Conservation (phyloP, 1,140 invertebrate species). For the Halyomorpha halys region DNA sequence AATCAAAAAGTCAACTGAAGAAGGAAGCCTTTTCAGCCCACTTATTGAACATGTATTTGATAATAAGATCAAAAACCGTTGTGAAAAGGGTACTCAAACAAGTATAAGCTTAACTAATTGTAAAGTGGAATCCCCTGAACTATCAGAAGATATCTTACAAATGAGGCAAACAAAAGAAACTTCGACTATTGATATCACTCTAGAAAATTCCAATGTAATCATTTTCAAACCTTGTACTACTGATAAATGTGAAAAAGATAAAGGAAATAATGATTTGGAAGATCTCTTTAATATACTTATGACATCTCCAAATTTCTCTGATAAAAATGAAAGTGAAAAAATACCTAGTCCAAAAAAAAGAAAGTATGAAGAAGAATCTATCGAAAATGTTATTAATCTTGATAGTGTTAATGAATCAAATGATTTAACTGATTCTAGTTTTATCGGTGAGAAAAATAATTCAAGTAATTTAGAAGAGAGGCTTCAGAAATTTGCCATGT, state of each 20-base stretch:
- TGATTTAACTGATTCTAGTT: neutral
- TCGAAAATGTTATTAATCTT: neutral
- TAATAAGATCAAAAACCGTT: neutral
- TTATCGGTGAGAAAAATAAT: neutral
- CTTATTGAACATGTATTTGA: conserved; percentile 3
- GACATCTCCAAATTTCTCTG: neutral
- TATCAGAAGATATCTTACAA: neutral
- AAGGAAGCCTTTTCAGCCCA: conserved; percentile 5
- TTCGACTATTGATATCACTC: neutral
- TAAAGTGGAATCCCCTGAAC: neutral
- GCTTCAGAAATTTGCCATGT: neutral
- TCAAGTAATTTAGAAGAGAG: neutral
- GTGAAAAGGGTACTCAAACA: conserved; percentile 11
- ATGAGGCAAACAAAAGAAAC: conserved; percentile 3
- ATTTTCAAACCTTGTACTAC: conserved; percentile 4
- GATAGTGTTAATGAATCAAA: neutral
- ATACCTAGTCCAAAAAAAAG: neutral
- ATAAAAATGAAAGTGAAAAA: neutral
- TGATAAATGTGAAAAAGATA: neutral
- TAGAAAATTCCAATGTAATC: conserved; percentile 6
- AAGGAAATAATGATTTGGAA: conserved; percentile 1
- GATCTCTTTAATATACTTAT: conserved; percentile 13
- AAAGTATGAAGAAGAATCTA: neutral
- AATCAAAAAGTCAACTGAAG: conserved; percentile 6
- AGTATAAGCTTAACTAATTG: conserved; percentile 3